These are phyloP conservation scores for Plusia festucae DNA, from an alignment of 2,888 invertebrate species.

Conservation along the genomic window DNA sequence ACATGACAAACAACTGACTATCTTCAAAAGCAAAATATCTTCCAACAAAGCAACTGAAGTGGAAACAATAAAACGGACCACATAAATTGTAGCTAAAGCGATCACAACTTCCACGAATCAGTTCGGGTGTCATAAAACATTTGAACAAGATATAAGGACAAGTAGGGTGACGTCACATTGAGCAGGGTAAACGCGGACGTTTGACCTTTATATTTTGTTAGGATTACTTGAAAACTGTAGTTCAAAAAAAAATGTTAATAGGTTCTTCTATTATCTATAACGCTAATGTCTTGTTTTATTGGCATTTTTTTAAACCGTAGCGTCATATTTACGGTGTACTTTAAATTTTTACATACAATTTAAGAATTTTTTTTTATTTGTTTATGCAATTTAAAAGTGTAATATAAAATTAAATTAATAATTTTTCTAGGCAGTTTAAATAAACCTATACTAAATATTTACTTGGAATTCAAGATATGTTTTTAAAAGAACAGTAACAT, in stretches of 20 bases:
- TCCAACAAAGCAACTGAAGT: conserved; percentile 36
- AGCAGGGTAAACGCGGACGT: neutral
- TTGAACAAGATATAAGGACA: conserved; percentile 35
- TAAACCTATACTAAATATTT: neutral
- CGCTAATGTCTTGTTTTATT: too few relatives aligned
- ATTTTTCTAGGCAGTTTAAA: neutral
- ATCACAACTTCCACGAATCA: conserved; percentile 55
- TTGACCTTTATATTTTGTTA: neutral
- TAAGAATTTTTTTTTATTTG: too few relatives aligned
- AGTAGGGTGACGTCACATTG: conserved; percentile 12
- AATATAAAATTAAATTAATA: too few relatives aligned
- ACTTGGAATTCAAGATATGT: too few relatives aligned
- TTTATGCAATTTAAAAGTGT: too few relatives aligned
- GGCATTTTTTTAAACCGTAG: too few relatives aligned
- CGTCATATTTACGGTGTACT: too few relatives aligned
- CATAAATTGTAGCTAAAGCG: conserved; percentile 42
- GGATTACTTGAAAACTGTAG: too few relatives aligned
- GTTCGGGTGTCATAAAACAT: conserved; percentile 57
- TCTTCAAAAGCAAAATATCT: conserved; percentile 36
- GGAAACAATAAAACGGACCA: conserved; percentile 53
- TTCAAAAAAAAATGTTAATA: too few relatives aligned
- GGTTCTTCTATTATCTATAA: too few relatives aligned
- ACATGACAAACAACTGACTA: conserved; percentile 26
- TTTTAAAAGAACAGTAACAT: neutral
- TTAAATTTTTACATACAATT: too few relatives aligned